A percentile compares a stretch with the other conserved stretches of the same genome.
Conservation (phyloP, 2,113 vertebrate species). For the Daboia siamensis region DNA sequence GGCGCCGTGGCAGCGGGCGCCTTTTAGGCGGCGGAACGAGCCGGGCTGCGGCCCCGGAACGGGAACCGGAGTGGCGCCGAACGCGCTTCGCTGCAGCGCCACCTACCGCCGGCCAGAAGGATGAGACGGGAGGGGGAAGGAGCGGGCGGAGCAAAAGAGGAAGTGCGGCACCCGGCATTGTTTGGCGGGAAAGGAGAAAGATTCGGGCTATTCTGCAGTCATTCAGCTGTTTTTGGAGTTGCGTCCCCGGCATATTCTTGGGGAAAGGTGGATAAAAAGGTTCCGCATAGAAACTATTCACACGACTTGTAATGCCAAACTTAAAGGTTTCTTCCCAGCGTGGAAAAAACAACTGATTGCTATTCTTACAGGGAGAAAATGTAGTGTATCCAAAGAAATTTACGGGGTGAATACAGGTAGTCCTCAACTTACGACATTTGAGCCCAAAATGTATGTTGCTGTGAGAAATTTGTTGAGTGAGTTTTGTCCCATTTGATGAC, state of each 20-base stretch:
- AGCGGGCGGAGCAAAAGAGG: background rate
- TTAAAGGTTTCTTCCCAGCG: background rate
- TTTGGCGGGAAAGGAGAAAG: background rate
- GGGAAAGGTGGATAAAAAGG: background rate
- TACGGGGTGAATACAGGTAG: background rate
- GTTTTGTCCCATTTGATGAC: background rate
- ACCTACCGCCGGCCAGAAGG: constrained; percentile 51
- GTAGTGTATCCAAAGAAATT: background rate
- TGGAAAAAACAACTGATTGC: background rate
- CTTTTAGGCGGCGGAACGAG: no score
- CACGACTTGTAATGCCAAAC: background rate
- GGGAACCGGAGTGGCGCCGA: constrained; percentile 50
- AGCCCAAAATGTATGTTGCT: background rate
- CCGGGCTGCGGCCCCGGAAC: constrained; percentile 33
- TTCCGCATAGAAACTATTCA: background rate
- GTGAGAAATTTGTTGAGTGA: background rate
- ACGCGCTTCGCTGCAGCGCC: constrained; percentile 31
- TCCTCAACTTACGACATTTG: background rate
- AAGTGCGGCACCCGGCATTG: no score
- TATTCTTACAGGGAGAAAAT: background rate
- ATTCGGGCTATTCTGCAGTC: no score
- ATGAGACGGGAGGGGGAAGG: background rate
- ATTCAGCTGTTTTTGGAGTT: background rate
- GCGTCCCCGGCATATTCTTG: background rate
- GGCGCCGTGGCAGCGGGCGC: no score